Percentiles rank a stretch among this genome's conserved stretches.
Evolutionary conservation across 2,113 vertebrate genomes (phyloP).

Genomic region (Equus przewalskii): DNA sequence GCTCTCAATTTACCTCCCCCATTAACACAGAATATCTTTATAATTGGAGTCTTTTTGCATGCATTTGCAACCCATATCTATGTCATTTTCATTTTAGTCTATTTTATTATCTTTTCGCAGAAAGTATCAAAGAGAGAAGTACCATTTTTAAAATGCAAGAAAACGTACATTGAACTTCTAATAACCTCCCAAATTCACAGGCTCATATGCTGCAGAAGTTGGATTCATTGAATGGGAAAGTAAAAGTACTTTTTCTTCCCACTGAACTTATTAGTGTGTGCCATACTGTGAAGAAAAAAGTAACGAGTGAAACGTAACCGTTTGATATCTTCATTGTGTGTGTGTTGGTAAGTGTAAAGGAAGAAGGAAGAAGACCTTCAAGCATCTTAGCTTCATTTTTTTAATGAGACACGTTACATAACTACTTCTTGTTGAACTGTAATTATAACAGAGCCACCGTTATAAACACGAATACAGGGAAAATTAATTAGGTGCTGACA

Average conservation of each 20-base stretch:
- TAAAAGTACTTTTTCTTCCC: neutral
- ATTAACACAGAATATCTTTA: constrained; percentile 14
- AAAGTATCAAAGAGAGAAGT: neutral
- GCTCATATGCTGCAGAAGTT: neutral
- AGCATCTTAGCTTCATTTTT: constrained; percentile 58
- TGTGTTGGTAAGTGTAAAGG: constrained; percentile 45
- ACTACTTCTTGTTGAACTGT: constrained; percentile 79
- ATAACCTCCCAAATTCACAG: constrained; percentile 1
- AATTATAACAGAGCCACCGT: constrained; percentile 81
- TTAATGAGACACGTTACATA: constrained; percentile 74
- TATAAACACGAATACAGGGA: constrained; percentile 84
- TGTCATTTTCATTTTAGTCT: neutral
- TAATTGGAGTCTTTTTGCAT: neutral
- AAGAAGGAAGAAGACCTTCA: constrained; percentile 37
- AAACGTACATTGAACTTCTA: constrained; percentile 60
- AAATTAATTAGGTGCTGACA: constrained; percentile 85
- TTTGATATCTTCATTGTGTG: constrained; percentile 74
- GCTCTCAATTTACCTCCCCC: neutral
- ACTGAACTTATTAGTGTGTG: constrained; percentile 71
- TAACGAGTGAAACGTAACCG: constrained; percentile 64
- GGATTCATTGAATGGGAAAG: constrained; percentile 58
- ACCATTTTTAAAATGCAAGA: constrained; percentile 56
- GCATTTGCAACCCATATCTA: neutral
- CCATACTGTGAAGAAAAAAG: constrained; percentile 60
- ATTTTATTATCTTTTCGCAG: constrained; percentile 26